These are phyloP conservation scores for Pomacea maculata DNA, from an alignment of 1,140 invertebrate species.

Conservation along the genomic window DNA sequence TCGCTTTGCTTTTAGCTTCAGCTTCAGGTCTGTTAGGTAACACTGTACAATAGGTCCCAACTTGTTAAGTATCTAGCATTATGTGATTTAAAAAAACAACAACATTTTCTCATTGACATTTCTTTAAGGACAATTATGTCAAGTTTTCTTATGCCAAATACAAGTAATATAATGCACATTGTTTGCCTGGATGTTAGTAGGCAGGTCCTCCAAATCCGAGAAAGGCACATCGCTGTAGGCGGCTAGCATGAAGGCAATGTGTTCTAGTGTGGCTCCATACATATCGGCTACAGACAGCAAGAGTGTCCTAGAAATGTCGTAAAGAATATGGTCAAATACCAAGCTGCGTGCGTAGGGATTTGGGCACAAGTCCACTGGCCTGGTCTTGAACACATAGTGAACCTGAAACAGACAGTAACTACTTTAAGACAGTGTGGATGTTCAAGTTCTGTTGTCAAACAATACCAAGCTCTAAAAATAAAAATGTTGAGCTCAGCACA, in stretches of 20 bases:
- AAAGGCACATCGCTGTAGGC: conserved; percentile 13
- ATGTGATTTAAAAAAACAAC: too few relatives aligned
- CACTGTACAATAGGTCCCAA: too few relatives aligned
- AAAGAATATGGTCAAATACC: conserved; percentile 17
- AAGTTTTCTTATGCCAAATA: not conserved
- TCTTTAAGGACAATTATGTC: too few relatives aligned
- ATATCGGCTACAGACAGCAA: conserved; percentile 9
- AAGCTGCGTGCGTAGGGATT: conserved; percentile 11
- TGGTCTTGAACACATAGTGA: conserved; percentile 22
- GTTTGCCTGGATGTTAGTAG: conserved; percentile 15
- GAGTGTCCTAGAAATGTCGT: conserved; percentile 11
- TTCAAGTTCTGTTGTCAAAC: too few relatives aligned
- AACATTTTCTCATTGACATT: too few relatives aligned
- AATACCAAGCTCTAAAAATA: too few relatives aligned
- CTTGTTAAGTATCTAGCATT: too few relatives aligned
- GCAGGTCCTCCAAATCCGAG: conserved; percentile 17
- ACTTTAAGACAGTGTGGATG: too few relatives aligned
- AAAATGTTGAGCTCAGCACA: too few relatives aligned
- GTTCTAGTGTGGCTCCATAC: conserved; percentile 6
- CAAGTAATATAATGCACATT: not conserved
- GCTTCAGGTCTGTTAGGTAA: too few relatives aligned
- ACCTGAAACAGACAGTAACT: conserved; percentile 2
- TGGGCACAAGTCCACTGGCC: conserved; percentile 18
- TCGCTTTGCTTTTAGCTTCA: too few relatives aligned
- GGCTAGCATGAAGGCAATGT: conserved; percentile 13